Conservation (phyloP, 1,140 invertebrate species). For the Saccostrea echinata region DNA sequence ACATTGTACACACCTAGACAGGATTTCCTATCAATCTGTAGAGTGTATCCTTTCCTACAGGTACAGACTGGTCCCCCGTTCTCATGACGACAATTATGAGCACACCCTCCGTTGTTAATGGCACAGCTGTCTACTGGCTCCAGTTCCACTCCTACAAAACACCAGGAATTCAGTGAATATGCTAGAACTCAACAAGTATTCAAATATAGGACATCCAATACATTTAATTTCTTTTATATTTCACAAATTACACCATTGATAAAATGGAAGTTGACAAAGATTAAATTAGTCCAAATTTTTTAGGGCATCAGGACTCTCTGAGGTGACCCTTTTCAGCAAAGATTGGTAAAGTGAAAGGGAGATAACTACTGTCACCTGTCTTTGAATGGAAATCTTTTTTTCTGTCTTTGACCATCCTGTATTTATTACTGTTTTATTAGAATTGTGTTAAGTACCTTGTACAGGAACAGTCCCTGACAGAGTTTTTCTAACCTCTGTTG, state of each 20-base stretch:
- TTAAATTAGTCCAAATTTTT: too few relatives aligned
- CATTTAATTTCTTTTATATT: too few relatives aligned
- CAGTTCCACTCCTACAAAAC: conserved; percentile 73
- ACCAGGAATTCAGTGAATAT: neutral
- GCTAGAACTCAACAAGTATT: too few relatives aligned
- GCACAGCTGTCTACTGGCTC: conserved; percentile 77
- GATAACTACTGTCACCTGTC: too few relatives aligned
- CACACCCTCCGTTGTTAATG: conserved; percentile 79
- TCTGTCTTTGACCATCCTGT: neutral
- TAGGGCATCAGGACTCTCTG: too few relatives aligned
- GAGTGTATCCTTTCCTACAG: conserved; percentile 81
- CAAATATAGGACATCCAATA: too few relatives aligned
- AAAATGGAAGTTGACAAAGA: too few relatives aligned
- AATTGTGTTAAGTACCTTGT: neutral
- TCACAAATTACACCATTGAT: too few relatives aligned
- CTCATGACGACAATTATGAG: conserved; percentile 80
- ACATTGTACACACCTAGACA: conserved; percentile 75
- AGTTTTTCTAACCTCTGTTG: conserved; percentile 53
- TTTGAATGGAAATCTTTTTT: too few relatives aligned
- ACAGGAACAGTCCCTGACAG: neutral
- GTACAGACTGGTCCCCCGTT: conserved; percentile 79
- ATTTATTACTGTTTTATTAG: neutral
- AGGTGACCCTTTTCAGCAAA: too few relatives aligned
- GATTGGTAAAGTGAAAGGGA: too few relatives aligned
- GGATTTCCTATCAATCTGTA: conserved; percentile 79